Percentiles rank a stretch among this genome's conserved stretches.
Evolutionary conservation across 2,888 invertebrate species (phyloP).

Genomic region (Xanthostigma xanthostigma): DNA sequence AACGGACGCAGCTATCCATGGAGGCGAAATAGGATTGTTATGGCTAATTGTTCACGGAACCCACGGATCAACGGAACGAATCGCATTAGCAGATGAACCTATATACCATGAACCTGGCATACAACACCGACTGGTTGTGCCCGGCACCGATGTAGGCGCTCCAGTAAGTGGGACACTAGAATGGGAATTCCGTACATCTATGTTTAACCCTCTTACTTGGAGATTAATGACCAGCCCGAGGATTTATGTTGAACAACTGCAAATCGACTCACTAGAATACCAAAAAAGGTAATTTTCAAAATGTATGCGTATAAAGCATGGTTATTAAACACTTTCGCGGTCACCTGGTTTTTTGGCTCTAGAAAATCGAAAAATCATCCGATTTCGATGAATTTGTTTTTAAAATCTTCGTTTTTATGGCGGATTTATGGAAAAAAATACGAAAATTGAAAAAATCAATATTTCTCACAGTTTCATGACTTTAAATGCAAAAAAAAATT

Average conservation of each 20-base stretch:
- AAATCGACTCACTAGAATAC: slow-evolving; percentile 57
- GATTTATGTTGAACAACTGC: slow-evolving; percentile 55
- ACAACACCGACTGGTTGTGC: slow-evolving; percentile 48
- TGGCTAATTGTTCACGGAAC: slow-evolving; percentile 48
- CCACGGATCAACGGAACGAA: slow-evolving; percentile 17
- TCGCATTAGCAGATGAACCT: slow-evolving; percentile 21
- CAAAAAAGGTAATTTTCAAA: slow-evolving; percentile 39
- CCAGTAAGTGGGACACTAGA: slow-evolving; percentile 35
- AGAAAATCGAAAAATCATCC: too few species aligned
- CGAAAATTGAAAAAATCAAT: too few species aligned
- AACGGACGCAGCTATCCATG: slow-evolving; percentile 52
- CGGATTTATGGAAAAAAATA: too few species aligned
- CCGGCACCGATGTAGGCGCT: slow-evolving; percentile 49
- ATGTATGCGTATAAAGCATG: too few species aligned
- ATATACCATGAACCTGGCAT: slow-evolving; percentile 57
- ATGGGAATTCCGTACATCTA: slow-evolving; percentile 65
- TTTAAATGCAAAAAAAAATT: too few species aligned
- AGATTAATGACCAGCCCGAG: slow-evolving; percentile 56
- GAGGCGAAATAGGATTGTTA: slow-evolving; percentile 65
- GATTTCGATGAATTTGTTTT: too few species aligned
- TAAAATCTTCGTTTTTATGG: too few species aligned
- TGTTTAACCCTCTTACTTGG: slow-evolving; percentile 76
- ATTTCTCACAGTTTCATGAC: too few species aligned
- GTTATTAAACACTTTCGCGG: too few species aligned
- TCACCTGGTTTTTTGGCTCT: too few species aligned